These are phyloP conservation scores for Heliangelus exortis DNA, from an alignment of 2,797 vertebrate species.

Conservation along the genomic window DNA sequence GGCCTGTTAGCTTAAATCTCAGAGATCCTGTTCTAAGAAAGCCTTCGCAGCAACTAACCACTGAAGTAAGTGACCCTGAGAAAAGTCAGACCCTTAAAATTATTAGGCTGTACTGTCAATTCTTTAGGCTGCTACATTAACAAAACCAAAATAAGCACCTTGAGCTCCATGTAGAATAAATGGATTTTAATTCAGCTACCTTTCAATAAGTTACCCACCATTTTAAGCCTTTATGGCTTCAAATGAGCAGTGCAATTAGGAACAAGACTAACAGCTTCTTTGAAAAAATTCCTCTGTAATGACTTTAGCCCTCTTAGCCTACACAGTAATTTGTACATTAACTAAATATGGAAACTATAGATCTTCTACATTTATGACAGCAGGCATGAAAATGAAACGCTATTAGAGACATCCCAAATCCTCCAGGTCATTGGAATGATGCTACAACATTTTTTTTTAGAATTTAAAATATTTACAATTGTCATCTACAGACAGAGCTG, in stretches of 20 bases:
- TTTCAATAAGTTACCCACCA: neutral
- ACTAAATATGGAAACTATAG: constrained; percentile 6
- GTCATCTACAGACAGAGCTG: neutral
- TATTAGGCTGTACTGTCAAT: neutral
- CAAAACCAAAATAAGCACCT: neutral
- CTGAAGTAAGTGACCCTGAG: neutral
- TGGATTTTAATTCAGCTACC: constrained; percentile 5
- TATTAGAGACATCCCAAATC: neutral
- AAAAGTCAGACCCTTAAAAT: neutral
- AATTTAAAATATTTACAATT: constrained; percentile 16
- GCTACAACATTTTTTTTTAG: neutral
- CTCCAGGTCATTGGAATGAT: neutral
- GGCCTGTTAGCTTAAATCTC: neutral
- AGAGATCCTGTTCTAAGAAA: neutral
- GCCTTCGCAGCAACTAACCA: neutral
- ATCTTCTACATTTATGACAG: neutral
- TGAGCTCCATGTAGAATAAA: constrained; percentile 16
- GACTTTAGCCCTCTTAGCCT: constrained; percentile 17
- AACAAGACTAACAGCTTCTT: constrained; percentile 20
- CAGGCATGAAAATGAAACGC: neutral
- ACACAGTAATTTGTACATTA: constrained; percentile 33
- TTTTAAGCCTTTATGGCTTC: constrained; percentile 19
- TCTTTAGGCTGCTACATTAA: neutral
- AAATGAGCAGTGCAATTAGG: constrained; percentile 39
- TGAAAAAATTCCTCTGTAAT: neutral